These are phyloP conservation scores for Pseudocheirus occidentalis DNA, from an alignment of 2,797 vertebrate species.

Conservation along the genomic window DNA sequence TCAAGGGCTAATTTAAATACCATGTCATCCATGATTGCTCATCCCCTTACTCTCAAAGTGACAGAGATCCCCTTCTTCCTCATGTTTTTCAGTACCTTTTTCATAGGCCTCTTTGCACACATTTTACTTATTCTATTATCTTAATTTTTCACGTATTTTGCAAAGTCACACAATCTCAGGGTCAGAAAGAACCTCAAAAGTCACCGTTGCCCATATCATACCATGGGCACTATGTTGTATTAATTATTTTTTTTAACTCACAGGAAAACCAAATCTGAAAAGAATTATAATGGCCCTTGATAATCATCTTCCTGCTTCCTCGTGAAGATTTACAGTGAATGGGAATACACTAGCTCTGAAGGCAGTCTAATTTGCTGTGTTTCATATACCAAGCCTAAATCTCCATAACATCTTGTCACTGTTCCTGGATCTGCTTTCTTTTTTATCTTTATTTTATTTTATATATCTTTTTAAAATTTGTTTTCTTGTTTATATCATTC, in stretches of 20 bases:
- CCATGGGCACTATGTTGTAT: neutral
- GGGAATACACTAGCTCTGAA: neutral
- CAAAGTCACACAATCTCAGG: neutral
- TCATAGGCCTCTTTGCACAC: neutral
- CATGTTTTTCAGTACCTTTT: neutral
- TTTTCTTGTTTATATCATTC: too few species aligned
- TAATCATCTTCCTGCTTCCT: neutral
- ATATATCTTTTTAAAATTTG: too few species aligned
- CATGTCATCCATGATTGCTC: neutral
- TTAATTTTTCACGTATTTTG: neutral
- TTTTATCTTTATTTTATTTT: too few species aligned
- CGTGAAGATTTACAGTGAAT: neutral
- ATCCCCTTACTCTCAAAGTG: neutral
- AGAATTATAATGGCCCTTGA: neutral
- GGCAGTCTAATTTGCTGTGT: neutral
- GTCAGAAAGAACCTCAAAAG: neutral
- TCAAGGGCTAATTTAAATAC: neutral
- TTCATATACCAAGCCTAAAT: neutral
- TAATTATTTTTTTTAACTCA: neutral
- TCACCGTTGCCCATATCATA: neutral
- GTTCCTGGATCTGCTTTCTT: neutral
- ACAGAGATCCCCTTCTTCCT: neutral
- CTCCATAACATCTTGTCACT: neutral
- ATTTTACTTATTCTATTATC: neutral
- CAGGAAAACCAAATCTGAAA: neutral